These are phyloP conservation scores for Auanema sp. DNA, from an alignment of 2,888 invertebrate species.

Conservation along the genomic window DNA sequence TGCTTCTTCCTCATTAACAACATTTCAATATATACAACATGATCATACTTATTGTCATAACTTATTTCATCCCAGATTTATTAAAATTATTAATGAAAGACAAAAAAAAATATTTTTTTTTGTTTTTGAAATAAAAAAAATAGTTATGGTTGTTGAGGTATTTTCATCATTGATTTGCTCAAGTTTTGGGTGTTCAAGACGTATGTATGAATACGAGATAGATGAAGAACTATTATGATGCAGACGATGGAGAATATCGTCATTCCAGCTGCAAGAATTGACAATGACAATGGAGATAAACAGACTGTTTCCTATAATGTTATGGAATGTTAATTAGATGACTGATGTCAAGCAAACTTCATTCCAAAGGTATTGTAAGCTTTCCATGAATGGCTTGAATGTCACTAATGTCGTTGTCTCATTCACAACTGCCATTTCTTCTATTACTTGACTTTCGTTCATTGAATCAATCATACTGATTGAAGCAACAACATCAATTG, in stretches of 20 bases:
- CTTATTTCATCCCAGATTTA: not conserved
- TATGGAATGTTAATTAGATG: too few species aligned
- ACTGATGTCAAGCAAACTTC: too few species aligned
- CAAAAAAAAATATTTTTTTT: not conserved
- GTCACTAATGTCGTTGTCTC: too few species aligned
- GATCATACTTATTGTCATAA: not conserved
- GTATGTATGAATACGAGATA: not conserved
- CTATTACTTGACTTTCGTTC: slow-evolving; percentile 9
- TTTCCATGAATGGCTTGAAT: too few species aligned
- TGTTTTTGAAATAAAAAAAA: not conserved
- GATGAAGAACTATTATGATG: not conserved
- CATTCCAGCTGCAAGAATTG: not conserved
- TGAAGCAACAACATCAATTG: slow-evolving; percentile 30
- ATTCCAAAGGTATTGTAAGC: too few species aligned
- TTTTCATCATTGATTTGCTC: too few species aligned
- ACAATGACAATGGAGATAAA: not conserved
- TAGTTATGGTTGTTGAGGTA: slow-evolving; percentile 1
- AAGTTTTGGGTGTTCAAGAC: not conserved
- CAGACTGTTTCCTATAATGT: slow-evolving; percentile 1
- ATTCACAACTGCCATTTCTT: not conserved
- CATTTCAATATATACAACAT: not conserved
- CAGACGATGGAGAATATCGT: not conserved
- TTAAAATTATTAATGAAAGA: not conserved
- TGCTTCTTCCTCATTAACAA: too few species aligned
- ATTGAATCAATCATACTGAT: slow-evolving; percentile 37